These are phyloP conservation scores for Hemibagrus wyckioides DNA, from an alignment of 2,113 vertebrate species.

Conservation along the genomic window DNA sequence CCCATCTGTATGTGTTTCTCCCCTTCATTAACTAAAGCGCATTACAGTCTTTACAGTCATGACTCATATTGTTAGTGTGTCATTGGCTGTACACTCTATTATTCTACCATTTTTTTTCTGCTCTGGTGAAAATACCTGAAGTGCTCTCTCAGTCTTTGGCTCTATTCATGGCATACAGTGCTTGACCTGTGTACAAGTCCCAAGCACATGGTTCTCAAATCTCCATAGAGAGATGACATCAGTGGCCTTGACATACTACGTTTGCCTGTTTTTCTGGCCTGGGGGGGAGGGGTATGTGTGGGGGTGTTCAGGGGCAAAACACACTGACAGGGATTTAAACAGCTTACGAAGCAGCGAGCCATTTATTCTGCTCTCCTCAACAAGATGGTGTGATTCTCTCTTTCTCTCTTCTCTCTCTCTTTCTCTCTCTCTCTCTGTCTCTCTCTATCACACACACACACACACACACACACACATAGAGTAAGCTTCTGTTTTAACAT, in stretches of 20 bases:
- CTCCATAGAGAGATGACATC: conserved; percentile 58
- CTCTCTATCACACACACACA: neutral
- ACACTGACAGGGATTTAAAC: conserved; percentile 19
- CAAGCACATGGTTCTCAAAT: conserved; percentile 50
- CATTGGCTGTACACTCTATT: conserved; percentile 2
- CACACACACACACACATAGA: neutral
- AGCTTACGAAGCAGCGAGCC: neutral
- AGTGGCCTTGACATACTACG: conserved; percentile 50
- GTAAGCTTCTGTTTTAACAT: conserved; percentile 29
- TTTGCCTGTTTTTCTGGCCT: conserved; percentile 36
- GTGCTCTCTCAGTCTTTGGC: conserved; percentile 39
- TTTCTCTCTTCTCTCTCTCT: neutral
- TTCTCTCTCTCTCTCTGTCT: neutral
- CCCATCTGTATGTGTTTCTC: conserved; percentile 4
- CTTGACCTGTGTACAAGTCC: conserved; percentile 45
- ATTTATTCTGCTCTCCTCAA: neutral
- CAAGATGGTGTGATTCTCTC: neutral
- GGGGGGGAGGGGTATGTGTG: neutral
- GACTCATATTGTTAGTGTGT: conserved; percentile 15
- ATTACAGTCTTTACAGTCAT: conserved; percentile 1
- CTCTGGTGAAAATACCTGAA: conserved; percentile 24
- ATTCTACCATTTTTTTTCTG: conserved; percentile 15
- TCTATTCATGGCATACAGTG: conserved; percentile 46
- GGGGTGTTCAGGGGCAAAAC: neutral
- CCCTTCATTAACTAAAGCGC: neutral